Evolutionary conservation across 2,113 vertebrate genomes (phyloP).

Genomic region (Eurypyga helias): DNA sequence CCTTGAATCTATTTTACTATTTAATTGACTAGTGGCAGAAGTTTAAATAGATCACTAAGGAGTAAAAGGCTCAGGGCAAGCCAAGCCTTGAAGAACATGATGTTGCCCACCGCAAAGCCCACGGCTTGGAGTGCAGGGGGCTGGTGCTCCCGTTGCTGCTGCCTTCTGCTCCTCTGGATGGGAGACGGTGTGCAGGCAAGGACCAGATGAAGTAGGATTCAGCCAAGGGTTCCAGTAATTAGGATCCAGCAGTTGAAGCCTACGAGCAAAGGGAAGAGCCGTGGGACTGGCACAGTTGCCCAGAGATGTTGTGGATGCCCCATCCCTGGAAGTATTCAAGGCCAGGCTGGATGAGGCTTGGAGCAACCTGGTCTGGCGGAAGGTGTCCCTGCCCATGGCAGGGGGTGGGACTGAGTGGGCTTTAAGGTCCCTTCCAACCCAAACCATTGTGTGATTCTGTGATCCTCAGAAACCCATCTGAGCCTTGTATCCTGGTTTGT

Average conservation of each 20-base stretch:
- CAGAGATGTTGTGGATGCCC: too few species aligned
- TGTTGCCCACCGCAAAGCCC: background rate
- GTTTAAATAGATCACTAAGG: background rate
- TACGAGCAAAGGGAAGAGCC: background rate
- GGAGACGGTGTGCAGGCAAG: rapidly evolving
- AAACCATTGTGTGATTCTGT: too few species aligned
- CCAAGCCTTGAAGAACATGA: background rate
- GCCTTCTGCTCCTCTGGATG: background rate
- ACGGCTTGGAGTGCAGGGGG: rapidly evolving
- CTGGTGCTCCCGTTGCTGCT: background rate
- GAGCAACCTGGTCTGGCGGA: too few species aligned
- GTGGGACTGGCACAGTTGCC: too few species aligned
- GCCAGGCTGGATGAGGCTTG: too few species aligned
- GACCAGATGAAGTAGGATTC: background rate
- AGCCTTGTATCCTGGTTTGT: background rate
- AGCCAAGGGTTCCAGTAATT: background rate
- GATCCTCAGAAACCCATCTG: background rate
- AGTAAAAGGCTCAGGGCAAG: background rate
- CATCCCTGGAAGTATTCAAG: too few species aligned
- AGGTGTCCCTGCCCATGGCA: too few species aligned
- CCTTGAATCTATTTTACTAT: background rate
- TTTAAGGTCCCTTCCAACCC: too few species aligned
- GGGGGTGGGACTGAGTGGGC: too few species aligned
- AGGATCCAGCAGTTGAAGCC: background rate
- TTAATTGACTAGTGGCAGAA: background rate